Evolutionary conservation across 1,140 invertebrate species (phyloP).

Genomic region (Pentalonia nigronervosa): DNA sequence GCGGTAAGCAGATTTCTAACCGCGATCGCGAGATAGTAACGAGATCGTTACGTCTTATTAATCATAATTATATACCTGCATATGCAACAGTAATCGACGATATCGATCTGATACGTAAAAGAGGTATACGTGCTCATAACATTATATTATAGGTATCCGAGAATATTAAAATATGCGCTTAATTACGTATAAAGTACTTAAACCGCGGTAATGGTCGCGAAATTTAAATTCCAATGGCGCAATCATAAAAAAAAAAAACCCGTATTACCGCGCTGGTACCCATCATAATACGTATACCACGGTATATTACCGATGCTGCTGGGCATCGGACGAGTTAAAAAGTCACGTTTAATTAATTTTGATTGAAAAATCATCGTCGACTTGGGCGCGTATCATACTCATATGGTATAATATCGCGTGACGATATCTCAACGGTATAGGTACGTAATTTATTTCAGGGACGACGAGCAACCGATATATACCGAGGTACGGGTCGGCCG

Average conservation of each 20-base stretch:
- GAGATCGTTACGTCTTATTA: conserved; percentile 3
- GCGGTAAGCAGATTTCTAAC: neutral
- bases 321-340: neutral
- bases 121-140: neutral
- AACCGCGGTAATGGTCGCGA: neutral
- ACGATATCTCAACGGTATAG: neutral
- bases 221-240: neutral
- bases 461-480: neutral
- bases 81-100: neutral
- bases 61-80: neutral
- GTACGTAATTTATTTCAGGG: neutral
- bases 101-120: conserved; percentile 8
- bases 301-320: neutral
- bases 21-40: neutral
- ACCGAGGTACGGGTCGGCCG: neutral
- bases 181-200: neutral
- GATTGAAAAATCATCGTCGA: neutral
- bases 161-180: neutral
- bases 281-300: neutral
- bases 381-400: too few species aligned
- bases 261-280: neutral
- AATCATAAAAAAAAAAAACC: neutral
- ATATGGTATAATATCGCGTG: neutral
- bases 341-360: neutral
- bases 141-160: neutral